Evolutionary conservation across 2,113 vertebrate species (phyloP).

Genomic region (Mobula birostris): DNA sequence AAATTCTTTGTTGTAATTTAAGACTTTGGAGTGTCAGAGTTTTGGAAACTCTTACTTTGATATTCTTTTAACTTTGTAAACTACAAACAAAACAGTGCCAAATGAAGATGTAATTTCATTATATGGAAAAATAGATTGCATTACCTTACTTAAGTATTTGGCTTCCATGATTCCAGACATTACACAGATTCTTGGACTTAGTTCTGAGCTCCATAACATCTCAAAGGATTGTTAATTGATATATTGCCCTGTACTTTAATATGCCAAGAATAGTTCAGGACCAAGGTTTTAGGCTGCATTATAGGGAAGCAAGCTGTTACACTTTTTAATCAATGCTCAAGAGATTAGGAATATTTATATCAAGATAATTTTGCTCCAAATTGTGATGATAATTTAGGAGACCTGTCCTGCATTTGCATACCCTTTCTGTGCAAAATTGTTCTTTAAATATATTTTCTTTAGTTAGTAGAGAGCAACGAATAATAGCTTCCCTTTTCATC

Average conservation of each 20-base stretch:
- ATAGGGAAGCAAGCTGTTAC: conserved; percentile 33
- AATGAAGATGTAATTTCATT: neutral
- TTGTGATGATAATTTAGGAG: conserved; percentile 17
- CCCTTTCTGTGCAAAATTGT: neutral
- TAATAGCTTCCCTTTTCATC: neutral
- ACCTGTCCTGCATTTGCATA: neutral
- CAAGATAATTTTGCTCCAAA: conserved; percentile 15
- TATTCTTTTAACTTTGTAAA: neutral
- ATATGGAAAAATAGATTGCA: neutral
- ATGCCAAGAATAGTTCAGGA: conserved; percentile 28
- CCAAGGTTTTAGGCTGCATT: conserved; percentile 1
- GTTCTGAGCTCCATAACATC: neutral
- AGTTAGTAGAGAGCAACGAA: neutral
- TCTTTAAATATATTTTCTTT: neutral
- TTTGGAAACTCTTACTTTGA: neutral
- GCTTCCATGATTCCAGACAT: conserved; percentile 1
- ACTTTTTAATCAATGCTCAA: conserved; percentile 32
- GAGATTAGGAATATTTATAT: conserved; percentile 26
- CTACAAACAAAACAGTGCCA: neutral
- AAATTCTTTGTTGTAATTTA: neutral
- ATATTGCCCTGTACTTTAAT: conserved; percentile 18
- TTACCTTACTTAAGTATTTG: conserved; percentile 8
- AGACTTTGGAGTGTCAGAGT: neutral
- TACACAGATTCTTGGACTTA: neutral
- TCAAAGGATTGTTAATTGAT: too few relatives aligned